A percentile compares a stretch with the other conserved stretches of the same genome.
phyloP scores from a whole-genome alignment of 2,888 invertebrate genomes.

The Uropetala carovei region DNA sequence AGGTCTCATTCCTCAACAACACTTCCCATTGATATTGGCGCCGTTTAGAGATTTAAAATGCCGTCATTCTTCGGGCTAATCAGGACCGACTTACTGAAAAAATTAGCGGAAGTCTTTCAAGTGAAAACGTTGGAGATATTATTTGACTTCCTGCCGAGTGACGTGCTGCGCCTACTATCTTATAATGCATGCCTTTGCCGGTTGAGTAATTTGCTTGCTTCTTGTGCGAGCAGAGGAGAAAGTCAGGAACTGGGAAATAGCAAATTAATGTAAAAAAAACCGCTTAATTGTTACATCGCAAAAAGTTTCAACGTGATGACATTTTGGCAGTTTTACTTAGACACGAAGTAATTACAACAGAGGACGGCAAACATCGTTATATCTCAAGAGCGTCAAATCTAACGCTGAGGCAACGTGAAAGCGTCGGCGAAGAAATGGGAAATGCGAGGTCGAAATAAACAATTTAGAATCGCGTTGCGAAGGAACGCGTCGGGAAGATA shows the following conservation, averaged over 20 bases:
- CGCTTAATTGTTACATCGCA: not conserved
- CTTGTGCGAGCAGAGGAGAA: not conserved
- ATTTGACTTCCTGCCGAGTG: not conserved
- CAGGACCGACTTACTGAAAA: not conserved
- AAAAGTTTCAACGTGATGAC: not conserved
- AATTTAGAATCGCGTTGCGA: too few species aligned
- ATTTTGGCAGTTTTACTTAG: not conserved
- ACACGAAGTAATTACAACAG: too few species aligned
- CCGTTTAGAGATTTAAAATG: too few species aligned
- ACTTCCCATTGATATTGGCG: too few species aligned
- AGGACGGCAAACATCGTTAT: too few species aligned
- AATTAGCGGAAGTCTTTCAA: not conserved
- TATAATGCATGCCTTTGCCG: not conserved
- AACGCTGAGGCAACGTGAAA: too few species aligned
- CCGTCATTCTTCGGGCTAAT: too few species aligned
- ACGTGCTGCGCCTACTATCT: not conserved
- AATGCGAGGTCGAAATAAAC: too few species aligned
- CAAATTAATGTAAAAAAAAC: not conserved
- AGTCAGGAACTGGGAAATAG: not conserved
- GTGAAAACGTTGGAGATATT: not conserved
- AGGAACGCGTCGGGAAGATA: too few species aligned
- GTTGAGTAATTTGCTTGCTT: slow-evolving; percentile 1
- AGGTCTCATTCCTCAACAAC: too few species aligned
- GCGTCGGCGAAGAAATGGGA: too few species aligned
- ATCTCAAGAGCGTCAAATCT: too few species aligned